Evolutionary conservation across 2,888 invertebrate genomes (phyloP), one percentile per base, ranked within the genome.

Genomic region (Hyposoter dolosus): DNA sequence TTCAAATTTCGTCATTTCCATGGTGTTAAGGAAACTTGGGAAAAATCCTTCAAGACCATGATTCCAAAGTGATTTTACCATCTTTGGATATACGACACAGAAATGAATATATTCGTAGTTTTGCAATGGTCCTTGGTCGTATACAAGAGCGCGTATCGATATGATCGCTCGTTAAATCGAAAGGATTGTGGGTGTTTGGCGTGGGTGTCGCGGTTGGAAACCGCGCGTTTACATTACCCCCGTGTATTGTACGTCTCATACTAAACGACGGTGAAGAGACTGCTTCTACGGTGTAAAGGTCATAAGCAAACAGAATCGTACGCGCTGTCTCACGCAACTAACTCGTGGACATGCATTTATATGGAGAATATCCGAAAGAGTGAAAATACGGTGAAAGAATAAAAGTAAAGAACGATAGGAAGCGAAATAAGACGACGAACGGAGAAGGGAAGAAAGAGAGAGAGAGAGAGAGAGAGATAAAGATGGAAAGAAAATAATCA

Each of bases 91-190:
- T 28, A 43, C 28, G 23, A 50, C 65, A 35, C 35, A 50, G 19
- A 66, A 63, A 50, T 50, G n/a, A 47, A 50, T 28, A 35, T 28
- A 50, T 23, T 60, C 60, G 60, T 28, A 76, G 12, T 17, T 12
- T 15, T 50, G 63, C 47, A 65, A 35, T 23, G 17, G 65, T 47
- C 45, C 32, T 69, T 28, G 28, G 47, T 32, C 28, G 47, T n/a
- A 28, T 69, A 45, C 69, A 69, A 53, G 53, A 45, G 15, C 56
- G 79, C 71, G 77, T 82, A 86, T 86, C 86, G 84, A 86, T 86
- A 86, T 86, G 84, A 86, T 84, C 86, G 86, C 82, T 86, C 86
- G 86, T 86, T 86, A 86, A 86, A 84, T 84, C 71, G 86, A 84
- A 79, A 79, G 86, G 82, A 84, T 84, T 86, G 86, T 86, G 86